Conservation (phyloP, 2,113 vertebrate genomes). For the Anoplopoma fimbria region DNA sequence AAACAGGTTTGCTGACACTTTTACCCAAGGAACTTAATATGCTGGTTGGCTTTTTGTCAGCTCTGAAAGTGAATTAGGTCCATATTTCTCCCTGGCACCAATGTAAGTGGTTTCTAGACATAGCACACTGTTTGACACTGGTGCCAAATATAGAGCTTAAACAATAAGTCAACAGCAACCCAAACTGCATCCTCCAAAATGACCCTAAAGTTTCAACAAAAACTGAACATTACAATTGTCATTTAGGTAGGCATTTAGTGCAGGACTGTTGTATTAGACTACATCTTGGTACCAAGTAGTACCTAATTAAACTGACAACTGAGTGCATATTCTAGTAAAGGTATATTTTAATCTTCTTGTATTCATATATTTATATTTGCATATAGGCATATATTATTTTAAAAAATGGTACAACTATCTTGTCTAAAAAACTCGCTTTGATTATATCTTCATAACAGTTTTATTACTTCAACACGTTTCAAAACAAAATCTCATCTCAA, state of each 20-base stretch:
- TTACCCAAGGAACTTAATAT: neutral
- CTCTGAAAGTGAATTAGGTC: neutral
- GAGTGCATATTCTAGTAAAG: neutral
- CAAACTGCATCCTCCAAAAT: neutral
- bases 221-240: neutral
- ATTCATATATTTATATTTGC: neutral
- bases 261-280: neutral
- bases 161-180: neutral
- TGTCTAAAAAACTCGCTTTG: neutral
- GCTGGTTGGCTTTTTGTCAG: neutral
- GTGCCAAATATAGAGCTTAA: conserved; percentile 2
- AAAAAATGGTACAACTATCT: neutral
- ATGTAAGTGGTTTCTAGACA: neutral
- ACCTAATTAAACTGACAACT: neutral
- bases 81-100: neutral
- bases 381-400: neutral
- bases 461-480: neutral
- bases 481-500: neutral
- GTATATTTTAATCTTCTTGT: neutral
- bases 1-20: neutral
- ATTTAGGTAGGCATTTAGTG: neutral
- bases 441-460: neutral
- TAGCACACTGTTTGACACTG: neutral
- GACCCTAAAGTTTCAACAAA: neutral
- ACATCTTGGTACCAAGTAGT: neutral